These are phyloP conservation scores for Diloba caeruleocephala DNA, from an alignment of 2,888 invertebrate species.

Conservation along the genomic window DNA sequence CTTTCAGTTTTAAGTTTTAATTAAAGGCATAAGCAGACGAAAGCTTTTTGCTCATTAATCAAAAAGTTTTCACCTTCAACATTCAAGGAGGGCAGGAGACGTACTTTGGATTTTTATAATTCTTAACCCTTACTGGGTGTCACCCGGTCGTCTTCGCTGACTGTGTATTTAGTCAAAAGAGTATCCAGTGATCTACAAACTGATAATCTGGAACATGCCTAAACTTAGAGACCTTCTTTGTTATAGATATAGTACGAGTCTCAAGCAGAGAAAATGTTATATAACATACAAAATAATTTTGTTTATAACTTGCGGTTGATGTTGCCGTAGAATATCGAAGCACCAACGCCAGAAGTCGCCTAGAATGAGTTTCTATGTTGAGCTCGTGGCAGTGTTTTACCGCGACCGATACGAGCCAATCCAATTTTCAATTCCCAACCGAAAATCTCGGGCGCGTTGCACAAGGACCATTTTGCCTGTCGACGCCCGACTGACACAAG, in stretches of 20 bases:
- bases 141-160: constrained; percentile 29
- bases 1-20: constrained; percentile 63
- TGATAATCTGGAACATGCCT: constrained; percentile 11
- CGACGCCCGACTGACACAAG: constrained; percentile 62
- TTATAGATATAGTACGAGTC: constrained; percentile 7
- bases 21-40: constrained; percentile 60
- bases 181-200: constrained; percentile 17
- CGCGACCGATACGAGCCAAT: constrained; percentile 72
- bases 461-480: constrained; percentile 68
- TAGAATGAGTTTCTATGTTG: constrained; percentile 70
- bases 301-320: constrained; percentile 26
- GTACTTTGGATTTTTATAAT: constrained; percentile 54
- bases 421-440: constrained; percentile 75
- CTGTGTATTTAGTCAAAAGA: constrained; percentile 28
- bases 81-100: constrained; percentile 50
- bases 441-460: constrained; percentile 68
- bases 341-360: constrained; percentile 50
- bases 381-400: constrained; percentile 67
- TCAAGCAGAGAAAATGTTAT: constrained; percentile 6
- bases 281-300: constrained; percentile 15
- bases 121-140: constrained; percentile 49
- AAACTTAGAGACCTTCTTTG: constrained; percentile 1
- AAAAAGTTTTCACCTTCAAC: constrained; percentile 56
- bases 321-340: constrained; percentile 24
- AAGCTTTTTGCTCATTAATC: constrained; percentile 61